phyloP scores from a whole-genome alignment of 2,888 invertebrate genomes.

The Coecobrya sp. region DNA sequence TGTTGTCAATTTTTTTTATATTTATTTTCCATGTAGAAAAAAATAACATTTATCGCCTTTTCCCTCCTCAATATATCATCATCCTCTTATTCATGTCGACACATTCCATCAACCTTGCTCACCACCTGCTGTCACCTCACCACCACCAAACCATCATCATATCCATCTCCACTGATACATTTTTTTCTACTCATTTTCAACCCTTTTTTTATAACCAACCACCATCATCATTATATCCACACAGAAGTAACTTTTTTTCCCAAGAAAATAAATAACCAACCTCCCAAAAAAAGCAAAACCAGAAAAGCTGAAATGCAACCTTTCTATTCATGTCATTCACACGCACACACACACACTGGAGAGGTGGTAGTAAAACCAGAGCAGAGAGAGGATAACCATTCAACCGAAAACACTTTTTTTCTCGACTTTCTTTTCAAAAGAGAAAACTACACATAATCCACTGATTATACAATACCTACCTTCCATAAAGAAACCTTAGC shows the following conservation, averaged over 20 bases:
- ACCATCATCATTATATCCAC: neutral
- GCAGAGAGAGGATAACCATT: neutral
- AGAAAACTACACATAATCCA: neutral
- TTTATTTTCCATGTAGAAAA: neutral
- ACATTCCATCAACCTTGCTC: conserved; percentile 7
- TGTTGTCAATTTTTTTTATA: neutral
- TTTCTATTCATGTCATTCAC: conserved; percentile 18
- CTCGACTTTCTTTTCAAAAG: too few species aligned
- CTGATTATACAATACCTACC: too few species aligned
- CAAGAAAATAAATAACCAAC: neutral
- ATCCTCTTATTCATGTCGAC: conserved; percentile 5
- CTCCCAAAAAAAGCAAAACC: neutral
- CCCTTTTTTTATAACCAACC: neutral
- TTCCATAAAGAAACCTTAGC: too few species aligned
- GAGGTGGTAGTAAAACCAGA: neutral
- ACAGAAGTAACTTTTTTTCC: neutral
- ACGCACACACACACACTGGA: neutral
- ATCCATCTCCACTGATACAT: too few species aligned
- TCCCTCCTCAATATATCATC: conserved; percentile 18
- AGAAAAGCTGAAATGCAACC: conserved; percentile 15
- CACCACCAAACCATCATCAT: neutral
- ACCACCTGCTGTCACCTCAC: conserved; percentile 22
- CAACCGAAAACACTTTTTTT: neutral
- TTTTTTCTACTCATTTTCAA: neutral
- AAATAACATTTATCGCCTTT: conserved; percentile 2